Conservation (phyloP, 2,888 invertebrate genomes). For the Meiosimyza decipiens region DNA sequence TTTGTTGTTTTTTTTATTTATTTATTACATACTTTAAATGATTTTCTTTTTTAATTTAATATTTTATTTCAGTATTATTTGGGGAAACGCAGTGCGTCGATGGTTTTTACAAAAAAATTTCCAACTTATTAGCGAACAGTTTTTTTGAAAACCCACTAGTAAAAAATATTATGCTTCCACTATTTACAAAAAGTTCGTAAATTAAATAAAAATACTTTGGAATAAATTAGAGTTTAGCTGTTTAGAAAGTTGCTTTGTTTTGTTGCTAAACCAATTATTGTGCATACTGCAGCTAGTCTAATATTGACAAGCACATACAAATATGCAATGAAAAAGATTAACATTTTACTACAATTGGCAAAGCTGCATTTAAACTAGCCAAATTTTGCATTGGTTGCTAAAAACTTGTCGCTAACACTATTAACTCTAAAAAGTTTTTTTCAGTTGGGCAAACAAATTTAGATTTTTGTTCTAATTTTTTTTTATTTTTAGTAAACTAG, state of each 20-base stretch:
- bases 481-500: no score
- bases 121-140: constrained; percentile 21
- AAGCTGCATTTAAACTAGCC: no score
- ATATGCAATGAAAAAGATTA: no score
- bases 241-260: constrained; percentile 7
- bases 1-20: constrained; percentile 30
- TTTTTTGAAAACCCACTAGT: constrained; percentile 14
- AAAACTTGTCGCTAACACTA: no score
- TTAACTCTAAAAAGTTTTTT: no score
- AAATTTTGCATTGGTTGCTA: no score
- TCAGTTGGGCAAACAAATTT: no score
- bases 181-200: constrained; percentile 34
- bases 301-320: no score
- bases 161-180: background rate
- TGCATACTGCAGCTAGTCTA: no score
- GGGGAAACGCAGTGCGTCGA: constrained; percentile 61
- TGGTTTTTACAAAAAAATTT: constrained; percentile 58
- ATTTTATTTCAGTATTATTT: constrained; percentile 60
- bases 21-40: constrained; percentile 36
- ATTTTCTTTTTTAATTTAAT: constrained; percentile 41
- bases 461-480: no score
- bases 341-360: no score
- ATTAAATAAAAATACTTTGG: constrained; percentile 2
- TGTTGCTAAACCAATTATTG: no score
- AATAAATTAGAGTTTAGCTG: background rate